Conservation (phyloP, 2,797 vertebrate species). For the Lycodopsis pacificus region DNA sequence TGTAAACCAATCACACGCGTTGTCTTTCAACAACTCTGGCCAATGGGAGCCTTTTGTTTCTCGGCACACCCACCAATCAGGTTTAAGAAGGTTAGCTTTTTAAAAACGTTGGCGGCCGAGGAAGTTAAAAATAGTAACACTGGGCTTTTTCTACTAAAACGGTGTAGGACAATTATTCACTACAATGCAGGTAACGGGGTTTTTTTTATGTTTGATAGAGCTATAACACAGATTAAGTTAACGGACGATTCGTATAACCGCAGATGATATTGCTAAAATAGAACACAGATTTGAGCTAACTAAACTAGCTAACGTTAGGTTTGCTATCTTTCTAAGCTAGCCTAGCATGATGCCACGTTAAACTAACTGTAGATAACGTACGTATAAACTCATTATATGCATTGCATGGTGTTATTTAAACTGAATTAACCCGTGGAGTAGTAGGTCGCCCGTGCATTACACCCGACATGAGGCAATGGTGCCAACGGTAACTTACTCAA, state of each 20-base stretch:
- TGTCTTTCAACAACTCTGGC: neutral
- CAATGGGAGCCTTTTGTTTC: slow-evolving; percentile 43
- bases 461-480: neutral
- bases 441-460: no score
- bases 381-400: accelerated
- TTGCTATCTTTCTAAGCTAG: neutral
- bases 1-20: slow-evolving; percentile 41
- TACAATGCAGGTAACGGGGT: slow-evolving; percentile 75
- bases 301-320: slow-evolving; percentile 16
- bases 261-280: neutral
- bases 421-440: accelerated
- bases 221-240: neutral
- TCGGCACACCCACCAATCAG: slow-evolving; percentile 58
- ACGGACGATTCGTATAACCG: accelerated
- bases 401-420: neutral
- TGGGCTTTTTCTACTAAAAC: neutral
- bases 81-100: slow-evolving; percentile 51
- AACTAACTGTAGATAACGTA: neutral
- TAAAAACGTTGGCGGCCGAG: slow-evolving; percentile 79
- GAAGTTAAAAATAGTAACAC: neutral
- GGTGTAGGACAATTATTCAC: neutral
- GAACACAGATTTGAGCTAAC: neutral
- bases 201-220: neutral
- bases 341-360: slow-evolving; percentile 14
- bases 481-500: neutral